phyloP scores from a whole-genome alignment of 1,140 invertebrate genomes.

The Ceratina calcarata region DNA sequence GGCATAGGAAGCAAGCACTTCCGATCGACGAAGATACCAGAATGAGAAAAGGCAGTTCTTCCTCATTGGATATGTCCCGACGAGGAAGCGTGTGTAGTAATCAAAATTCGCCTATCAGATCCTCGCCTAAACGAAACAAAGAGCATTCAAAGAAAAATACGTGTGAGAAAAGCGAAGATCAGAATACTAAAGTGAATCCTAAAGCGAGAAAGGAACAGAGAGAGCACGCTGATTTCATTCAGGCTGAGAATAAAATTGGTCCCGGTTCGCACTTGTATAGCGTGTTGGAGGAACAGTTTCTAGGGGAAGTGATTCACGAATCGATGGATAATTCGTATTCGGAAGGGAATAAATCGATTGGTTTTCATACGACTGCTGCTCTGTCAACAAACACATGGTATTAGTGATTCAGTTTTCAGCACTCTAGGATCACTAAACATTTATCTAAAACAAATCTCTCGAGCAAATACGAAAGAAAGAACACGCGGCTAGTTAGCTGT shows the following conservation, averaged over 20 bases:
- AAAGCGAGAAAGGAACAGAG: slow-evolving; percentile 64
- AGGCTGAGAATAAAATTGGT: slow-evolving; percentile 69
- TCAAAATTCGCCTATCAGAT: slow-evolving; percentile 72
- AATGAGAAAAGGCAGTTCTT: slow-evolving; percentile 61
- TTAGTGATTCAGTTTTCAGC: slow-evolving; percentile 55
- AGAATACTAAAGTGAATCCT: slow-evolving; percentile 43
- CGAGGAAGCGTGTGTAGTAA: slow-evolving; percentile 68
- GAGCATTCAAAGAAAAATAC: slow-evolving; percentile 62
- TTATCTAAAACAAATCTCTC: slow-evolving; percentile 45
- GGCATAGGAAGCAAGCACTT: slow-evolving; percentile 74
- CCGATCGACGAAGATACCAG: slow-evolving; percentile 71
- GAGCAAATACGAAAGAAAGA: slow-evolving; percentile 37
- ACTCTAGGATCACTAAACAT: slow-evolving; percentile 54
- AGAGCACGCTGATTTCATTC: slow-evolving; percentile 64
- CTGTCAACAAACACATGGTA: slow-evolving; percentile 65
- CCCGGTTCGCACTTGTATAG: slow-evolving; percentile 76
- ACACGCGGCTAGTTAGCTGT: slow-evolving; percentile 32
- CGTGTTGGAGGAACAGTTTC: slow-evolving; percentile 77
- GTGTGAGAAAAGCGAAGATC: slow-evolving; percentile 45
- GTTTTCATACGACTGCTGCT: slow-evolving; percentile 56
- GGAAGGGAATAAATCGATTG: slow-evolving; percentile 59
- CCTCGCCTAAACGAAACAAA: slow-evolving; percentile 72
- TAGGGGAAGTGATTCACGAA: slow-evolving; percentile 71
- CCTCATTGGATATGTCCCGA: slow-evolving; percentile 70
- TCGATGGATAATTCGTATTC: slow-evolving; percentile 62